A percentile compares a stretch with the other conserved stretches of the same genome.
These are phyloP conservation scores for Halyomorpha halys DNA, from an alignment of 1,140 invertebrate genomes.

Conservation along the genomic window DNA sequence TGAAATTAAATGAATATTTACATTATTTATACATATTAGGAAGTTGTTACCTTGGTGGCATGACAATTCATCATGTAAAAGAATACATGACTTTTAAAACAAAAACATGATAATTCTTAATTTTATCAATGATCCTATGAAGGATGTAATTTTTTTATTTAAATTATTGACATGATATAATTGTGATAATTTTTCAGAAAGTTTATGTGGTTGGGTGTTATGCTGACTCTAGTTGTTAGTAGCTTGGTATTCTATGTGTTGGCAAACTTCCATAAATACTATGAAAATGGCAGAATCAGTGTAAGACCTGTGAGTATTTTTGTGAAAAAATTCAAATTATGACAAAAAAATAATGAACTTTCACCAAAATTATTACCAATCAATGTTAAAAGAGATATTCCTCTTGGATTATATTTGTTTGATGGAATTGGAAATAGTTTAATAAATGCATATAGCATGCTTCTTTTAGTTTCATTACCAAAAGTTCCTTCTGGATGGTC, in stretches of 20 bases:
- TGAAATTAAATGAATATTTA: too few species aligned
- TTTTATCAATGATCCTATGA: too few species aligned
- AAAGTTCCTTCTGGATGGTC: constrained; percentile 64
- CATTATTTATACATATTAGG: too few species aligned
- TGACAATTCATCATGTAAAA: too few species aligned
- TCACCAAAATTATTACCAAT: too few species aligned
- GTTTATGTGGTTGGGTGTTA: constrained; percentile 50
- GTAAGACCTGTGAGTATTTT: too few species aligned
- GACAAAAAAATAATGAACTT: too few species aligned
- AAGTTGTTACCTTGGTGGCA: too few species aligned
- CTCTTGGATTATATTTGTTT: constrained; percentile 52
- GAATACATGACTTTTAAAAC: too few species aligned
- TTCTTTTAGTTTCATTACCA: constrained; percentile 58
- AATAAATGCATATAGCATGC: constrained; percentile 67
- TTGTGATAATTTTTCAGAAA: constrained; percentile 38
- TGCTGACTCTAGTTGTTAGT: constrained; percentile 46
- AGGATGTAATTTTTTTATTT: too few species aligned
- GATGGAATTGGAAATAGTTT: constrained; percentile 47
- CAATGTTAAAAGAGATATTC: background rate
- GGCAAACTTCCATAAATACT: constrained; percentile 38
- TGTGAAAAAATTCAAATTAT: too few species aligned
- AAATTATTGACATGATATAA: background rate
- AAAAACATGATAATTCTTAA: too few species aligned
- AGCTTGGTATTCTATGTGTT: constrained; percentile 45
- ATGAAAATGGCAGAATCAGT: constrained; percentile 25